Conservation (phyloP, 2,797 vertebrate genomes). For the Bucorvus abyssinicus region DNA sequence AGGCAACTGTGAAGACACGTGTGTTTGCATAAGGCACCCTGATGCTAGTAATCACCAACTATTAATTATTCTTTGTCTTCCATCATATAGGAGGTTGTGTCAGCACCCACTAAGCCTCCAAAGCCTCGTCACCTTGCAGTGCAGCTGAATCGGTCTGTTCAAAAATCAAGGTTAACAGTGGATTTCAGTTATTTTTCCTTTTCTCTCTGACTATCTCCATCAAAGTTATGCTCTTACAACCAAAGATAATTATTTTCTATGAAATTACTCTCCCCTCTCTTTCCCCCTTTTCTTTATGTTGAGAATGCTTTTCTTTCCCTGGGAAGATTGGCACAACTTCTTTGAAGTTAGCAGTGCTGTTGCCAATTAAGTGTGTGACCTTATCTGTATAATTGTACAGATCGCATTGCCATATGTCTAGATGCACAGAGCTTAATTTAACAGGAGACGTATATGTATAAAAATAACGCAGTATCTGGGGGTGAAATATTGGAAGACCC, state of each 20-base stretch:
- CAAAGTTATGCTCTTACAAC: not conserved
- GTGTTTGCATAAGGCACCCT: not conserved
- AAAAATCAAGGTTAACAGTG: not conserved
- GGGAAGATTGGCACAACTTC: constrained; percentile 46
- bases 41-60: not conserved
- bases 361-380: constrained; percentile 57
- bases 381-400: constrained; percentile 60
- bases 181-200: not conserved
- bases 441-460: not conserved
- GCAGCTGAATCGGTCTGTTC: not conserved
- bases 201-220: not conserved
- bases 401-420: constrained; percentile 60
- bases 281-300: not conserved
- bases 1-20: not conserved
- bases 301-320: constrained; percentile 3
- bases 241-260: constrained; percentile 23
- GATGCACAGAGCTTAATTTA: constrained; percentile 54
- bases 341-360: constrained; percentile 48
- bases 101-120: not conserved
- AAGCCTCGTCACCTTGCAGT: not conserved
- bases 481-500: constrained; percentile 51
- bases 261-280: constrained; percentile 1
- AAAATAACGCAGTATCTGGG: constrained; percentile 51
- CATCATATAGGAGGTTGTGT: not conserved
- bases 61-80: not conserved